Conservation (phyloP, 2,888 invertebrate species). For the Anticlea derivata region DNA sequence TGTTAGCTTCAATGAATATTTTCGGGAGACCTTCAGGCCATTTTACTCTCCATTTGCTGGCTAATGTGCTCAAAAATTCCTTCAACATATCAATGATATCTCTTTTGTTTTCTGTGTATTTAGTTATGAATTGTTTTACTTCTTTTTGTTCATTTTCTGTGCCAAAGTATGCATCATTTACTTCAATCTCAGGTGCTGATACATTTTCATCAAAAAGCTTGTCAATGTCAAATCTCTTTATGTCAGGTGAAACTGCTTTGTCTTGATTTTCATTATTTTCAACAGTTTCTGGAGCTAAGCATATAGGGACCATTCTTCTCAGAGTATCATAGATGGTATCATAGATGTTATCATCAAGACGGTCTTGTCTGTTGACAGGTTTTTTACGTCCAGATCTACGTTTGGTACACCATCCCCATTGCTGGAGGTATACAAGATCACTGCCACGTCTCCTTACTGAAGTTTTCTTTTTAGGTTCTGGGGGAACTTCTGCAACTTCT, state of each 20-base stretch:
- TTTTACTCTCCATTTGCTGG: constrained; percentile 84
- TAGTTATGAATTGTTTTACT: constrained; percentile 85
- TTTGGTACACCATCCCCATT: constrained; percentile 91
- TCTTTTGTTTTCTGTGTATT: constrained; percentile 80
- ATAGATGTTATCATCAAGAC: constrained; percentile 86
- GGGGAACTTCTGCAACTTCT: constrained; percentile 41
- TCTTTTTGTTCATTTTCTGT: constrained; percentile 86
- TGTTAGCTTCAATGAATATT: constrained; percentile 85
- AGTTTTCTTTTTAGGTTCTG: constrained; percentile 75
- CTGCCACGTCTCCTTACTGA: constrained; percentile 87
- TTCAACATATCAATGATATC: constrained; percentile 85
- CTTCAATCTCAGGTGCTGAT: constrained; percentile 39
- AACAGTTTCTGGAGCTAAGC: constrained; percentile 75
- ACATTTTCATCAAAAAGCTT: constrained; percentile 84
- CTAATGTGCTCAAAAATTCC: constrained; percentile 83
- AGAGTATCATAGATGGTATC: constrained; percentile 88
- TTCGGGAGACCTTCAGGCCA: constrained; percentile 86
- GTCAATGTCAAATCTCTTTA: constrained; percentile 79
- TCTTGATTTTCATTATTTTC: constrained; percentile 69
- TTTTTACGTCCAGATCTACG: constrained; percentile 79
- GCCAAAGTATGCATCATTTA: constrained; percentile 84
- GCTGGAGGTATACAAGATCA: constrained; percentile 88
- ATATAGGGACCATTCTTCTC: constrained; percentile 85
- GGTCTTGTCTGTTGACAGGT: constrained; percentile 81
- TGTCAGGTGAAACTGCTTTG: constrained; percentile 85